Base-by-base conservation (phyloP, 1,140 invertebrate species). In the Eubasilissa regina region DNA sequence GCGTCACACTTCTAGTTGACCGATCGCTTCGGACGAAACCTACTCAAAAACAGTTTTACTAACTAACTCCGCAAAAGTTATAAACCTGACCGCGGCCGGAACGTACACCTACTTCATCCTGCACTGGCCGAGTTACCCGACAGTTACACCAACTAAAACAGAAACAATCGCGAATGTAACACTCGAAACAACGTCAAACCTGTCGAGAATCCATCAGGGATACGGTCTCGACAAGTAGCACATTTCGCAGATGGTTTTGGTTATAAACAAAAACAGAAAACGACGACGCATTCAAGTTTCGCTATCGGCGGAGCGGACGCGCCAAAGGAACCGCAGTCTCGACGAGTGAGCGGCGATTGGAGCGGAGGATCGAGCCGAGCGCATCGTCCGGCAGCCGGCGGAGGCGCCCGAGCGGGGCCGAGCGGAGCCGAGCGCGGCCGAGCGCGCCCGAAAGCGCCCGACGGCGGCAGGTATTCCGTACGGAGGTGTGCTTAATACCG, bases 61-160 rank as follows among this genome's bases (percentile, higher is more conserved):
- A 68, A 68, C 64, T 68, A 68, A n/a, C n/a, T n/a, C n/a, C n/a
- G n/a, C 64, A 68, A 68, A 68, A 68, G 64, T 68, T 68, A 45
- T 35, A 68, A 45, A 68, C 44, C 64, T 45, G 64, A 21, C 64
- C 64, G 64, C 64, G n/a, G 64, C n/a, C 45, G 44, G 45, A 15
- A 17, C n/a, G 64, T 43, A 15, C 64, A 68, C 44, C 15, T 68
- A 68, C 64, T 11, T 13, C 19, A 35, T 25, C 19, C 35, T 25
- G 35, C 60, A 35, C 10, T 15, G 48, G n/a, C 48, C 48, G 48
- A 51, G 48, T 51, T 51, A 13, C n/a, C n/a, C 11, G n/a, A 51
- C 48, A 51, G n/a, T 12, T 13, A 51, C 48, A 13, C 11, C 3
- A 51, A 51, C 48, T 51, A 51, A 51, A 15, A 13, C 11, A 51